Conservation (phyloP, 2,797 vertebrate species). For the Pangasius larnaudii region DNA sequence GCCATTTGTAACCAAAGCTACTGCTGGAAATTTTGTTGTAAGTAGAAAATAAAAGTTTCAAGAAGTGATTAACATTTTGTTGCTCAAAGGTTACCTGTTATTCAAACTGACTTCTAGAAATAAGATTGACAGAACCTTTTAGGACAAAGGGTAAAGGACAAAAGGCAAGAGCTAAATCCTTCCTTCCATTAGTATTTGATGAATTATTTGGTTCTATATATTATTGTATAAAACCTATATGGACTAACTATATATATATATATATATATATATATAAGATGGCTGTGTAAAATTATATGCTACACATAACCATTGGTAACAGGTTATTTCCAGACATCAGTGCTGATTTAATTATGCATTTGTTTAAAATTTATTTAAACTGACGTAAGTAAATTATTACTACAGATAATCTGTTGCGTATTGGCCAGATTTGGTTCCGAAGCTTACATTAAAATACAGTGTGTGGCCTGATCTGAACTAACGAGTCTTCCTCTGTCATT, state of each 20-base stretch:
- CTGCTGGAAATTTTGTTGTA: background rate
- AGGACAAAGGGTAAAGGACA: background rate
- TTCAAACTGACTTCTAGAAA: background rate
- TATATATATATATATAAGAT: too few species aligned
- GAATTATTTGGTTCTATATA: background rate
- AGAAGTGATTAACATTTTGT: background rate
- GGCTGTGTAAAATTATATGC: background rate
- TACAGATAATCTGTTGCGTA: conserved; percentile 5
- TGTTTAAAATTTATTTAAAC: background rate
- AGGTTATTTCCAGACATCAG: background rate
- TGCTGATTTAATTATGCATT: background rate
- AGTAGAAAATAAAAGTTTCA: background rate
- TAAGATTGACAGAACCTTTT: background rate
- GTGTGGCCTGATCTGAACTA: conserved; percentile 32
- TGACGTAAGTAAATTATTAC: background rate
- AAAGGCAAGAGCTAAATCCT: background rate
- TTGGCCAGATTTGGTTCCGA: conserved; percentile 3
- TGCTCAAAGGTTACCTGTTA: background rate
- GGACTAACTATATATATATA: too few species aligned
- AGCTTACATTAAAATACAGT: conserved; percentile 22
- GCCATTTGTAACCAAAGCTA: background rate
- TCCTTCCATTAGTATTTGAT: background rate
- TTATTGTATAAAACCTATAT: too few species aligned
- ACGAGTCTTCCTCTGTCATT: conserved; percentile 43
- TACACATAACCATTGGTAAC: conserved; percentile 7